Evolutionary conservation across 64 coral and sea anemone genomes (phyloP).

Genomic region (Montipora efflorescens): DNA sequence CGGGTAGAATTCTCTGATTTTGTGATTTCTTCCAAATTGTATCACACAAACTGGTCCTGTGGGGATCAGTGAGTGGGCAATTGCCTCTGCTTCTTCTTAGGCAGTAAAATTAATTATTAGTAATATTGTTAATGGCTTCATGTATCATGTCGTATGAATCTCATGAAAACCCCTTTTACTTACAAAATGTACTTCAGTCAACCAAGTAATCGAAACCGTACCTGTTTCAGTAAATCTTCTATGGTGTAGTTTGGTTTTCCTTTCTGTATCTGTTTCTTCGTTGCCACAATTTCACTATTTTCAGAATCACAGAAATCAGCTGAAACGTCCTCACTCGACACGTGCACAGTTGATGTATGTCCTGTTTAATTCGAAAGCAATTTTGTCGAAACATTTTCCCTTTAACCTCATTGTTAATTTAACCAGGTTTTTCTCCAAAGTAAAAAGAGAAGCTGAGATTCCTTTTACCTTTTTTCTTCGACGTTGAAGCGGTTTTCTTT

Average conservation of each 20-base stretch:
- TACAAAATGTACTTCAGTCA: too few species aligned
- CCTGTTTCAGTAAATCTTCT: constrained; percentile 44
- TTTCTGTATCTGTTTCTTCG: neutral
- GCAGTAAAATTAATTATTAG: too few species aligned
- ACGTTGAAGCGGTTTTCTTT: neutral
- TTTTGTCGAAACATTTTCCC: neutral
- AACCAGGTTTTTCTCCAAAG: neutral
- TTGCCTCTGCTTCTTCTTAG: too few species aligned
- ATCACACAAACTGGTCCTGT: too few species aligned
- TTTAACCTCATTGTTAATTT: neutral
- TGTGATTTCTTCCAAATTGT: too few species aligned
- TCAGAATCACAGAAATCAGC: neutral
- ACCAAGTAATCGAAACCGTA: neutral
- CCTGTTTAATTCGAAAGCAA: neutral
- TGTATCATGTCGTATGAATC: too few species aligned
- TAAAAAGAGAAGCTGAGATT: neutral
- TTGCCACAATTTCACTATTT: neutral
- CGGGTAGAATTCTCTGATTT: too few species aligned
- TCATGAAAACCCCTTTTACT: too few species aligned
- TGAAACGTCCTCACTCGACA: neutral
- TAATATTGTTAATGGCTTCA: too few species aligned
- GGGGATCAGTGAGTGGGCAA: too few species aligned
- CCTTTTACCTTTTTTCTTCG: constrained; percentile 58
- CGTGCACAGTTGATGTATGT: neutral
- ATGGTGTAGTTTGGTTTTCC: neutral